Conservation (phyloP, 1,140 invertebrate species). For the Xylocopa sonorina region DNA sequence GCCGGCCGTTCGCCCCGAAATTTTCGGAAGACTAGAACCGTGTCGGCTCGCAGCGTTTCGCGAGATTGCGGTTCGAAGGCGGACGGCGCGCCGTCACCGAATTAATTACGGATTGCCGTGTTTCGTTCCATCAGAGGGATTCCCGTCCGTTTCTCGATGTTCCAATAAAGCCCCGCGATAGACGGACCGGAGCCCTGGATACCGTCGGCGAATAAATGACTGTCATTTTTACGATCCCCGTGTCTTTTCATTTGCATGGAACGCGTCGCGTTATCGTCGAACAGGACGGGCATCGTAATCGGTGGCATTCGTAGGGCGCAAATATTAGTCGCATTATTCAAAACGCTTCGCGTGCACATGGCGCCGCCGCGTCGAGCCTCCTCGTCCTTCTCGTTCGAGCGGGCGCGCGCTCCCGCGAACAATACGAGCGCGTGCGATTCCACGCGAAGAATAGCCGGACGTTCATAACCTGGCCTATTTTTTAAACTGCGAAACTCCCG, state of each 20-base stretch:
- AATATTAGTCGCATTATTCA: conserved; percentile 53
- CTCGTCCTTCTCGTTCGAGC: conserved; percentile 19
- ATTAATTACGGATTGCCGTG: neutral
- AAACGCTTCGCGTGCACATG: conserved; percentile 34
- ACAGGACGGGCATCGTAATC: conserved; percentile 28
- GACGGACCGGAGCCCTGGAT: neutral
- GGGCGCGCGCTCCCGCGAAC: neutral
- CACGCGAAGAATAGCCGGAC: neutral
- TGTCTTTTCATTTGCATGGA: conserved; percentile 27
- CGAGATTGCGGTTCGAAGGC: neutral
- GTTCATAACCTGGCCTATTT: conserved; percentile 2
- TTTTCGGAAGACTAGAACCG: conserved; percentile 12
- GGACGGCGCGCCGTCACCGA: neutral
- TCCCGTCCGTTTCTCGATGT: neutral
- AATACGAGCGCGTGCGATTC: conserved; percentile 5
- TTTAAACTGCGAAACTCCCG: neutral
- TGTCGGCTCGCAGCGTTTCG: neutral
- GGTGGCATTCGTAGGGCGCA: conserved; percentile 26
- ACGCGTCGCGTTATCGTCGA: conserved; percentile 14
- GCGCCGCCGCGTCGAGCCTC: neutral
- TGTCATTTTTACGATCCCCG: conserved; percentile 25
- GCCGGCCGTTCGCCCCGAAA: neutral
- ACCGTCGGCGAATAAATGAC: neutral
- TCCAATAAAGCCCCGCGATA: conserved; percentile 1
- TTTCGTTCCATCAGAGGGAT: neutral